Conservation (phyloP, 1,140 invertebrate species). For the Wiebesia pumilae region DNA sequence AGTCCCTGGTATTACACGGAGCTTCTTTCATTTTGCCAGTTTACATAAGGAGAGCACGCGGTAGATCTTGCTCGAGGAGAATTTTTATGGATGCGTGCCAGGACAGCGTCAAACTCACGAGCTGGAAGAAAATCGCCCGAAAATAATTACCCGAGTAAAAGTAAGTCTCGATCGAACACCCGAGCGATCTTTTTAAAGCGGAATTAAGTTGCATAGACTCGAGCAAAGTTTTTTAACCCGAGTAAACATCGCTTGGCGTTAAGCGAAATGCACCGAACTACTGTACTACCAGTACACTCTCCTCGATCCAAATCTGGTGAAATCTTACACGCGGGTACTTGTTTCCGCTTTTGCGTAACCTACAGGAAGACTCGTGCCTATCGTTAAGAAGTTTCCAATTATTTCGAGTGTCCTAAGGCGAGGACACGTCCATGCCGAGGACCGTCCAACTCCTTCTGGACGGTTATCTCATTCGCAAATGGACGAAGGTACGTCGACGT, state of each 20-base stretch:
- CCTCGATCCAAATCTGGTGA: background rate
- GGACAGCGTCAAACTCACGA: background rate
- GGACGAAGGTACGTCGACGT: background rate
- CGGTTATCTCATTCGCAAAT: background rate
- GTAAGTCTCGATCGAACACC: background rate
- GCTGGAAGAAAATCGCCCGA: background rate
- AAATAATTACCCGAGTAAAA: background rate
- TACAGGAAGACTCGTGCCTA: background rate
- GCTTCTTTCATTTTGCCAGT: background rate
- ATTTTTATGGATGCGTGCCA: background rate
- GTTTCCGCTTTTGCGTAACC: background rate
- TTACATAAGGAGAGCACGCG: conserved; percentile 28
- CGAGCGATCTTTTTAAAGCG: background rate
- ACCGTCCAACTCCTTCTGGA: background rate
- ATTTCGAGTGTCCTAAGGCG: background rate
- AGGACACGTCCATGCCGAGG: background rate
- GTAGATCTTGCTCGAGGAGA: background rate
- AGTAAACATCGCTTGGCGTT: background rate
- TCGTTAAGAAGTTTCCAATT: background rate
- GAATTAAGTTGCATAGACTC: background rate
- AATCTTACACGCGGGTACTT: background rate
- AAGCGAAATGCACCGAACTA: background rate
- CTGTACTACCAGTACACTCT: background rate
- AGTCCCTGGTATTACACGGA: background rate
- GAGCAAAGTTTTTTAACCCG: background rate